A percentile compares a stretch with the other conserved stretches of the same genome.
Conservation (phyloP, 2,888 invertebrate genomes). For the Malthinus flaveolus region DNA sequence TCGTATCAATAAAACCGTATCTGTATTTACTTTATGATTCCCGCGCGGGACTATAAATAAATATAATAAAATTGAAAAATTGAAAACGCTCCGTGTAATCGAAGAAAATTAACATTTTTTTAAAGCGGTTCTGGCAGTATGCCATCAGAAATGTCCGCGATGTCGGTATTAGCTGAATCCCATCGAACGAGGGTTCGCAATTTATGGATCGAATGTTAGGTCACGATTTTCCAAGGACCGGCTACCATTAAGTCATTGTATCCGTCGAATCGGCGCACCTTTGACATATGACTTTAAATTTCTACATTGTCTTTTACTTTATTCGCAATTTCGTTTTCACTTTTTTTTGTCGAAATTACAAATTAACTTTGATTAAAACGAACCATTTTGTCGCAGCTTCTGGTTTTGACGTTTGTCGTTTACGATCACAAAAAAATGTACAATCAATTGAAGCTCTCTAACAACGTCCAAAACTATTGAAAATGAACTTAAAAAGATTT, state of each 20-base stretch:
- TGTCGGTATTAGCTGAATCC: slow-evolving; percentile 7
- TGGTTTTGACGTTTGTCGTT: no score
- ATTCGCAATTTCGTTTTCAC: no score
- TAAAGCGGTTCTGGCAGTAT: neutral
- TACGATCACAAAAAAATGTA: no score
- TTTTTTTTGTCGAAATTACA: no score
- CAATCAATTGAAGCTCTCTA: no score
- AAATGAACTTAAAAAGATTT: no score
- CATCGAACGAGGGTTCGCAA: slow-evolving; percentile 14
- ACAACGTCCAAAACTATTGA: no score
- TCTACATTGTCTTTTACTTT: no score
- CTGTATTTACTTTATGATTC: slow-evolving; percentile 1
- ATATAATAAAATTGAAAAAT: neutral
- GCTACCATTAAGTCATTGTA: slow-evolving; percentile 15
- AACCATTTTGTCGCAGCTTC: no score
- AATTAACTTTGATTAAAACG: no score
- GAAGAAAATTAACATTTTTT: no score
- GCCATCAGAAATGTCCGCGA: slow-evolving; percentile 5
- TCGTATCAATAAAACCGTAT: neutral
- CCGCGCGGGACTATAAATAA: neutral
- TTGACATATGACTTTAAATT: no score
- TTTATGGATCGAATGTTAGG: slow-evolving; percentile 11
- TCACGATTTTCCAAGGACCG: slow-evolving; percentile 21
- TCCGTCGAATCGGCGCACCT: neutral
- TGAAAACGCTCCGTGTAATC: neutral